Evolutionary conservation across 2,113 vertebrate genomes (phyloP).

Genomic region (Gnathonemus longibarbis): DNA sequence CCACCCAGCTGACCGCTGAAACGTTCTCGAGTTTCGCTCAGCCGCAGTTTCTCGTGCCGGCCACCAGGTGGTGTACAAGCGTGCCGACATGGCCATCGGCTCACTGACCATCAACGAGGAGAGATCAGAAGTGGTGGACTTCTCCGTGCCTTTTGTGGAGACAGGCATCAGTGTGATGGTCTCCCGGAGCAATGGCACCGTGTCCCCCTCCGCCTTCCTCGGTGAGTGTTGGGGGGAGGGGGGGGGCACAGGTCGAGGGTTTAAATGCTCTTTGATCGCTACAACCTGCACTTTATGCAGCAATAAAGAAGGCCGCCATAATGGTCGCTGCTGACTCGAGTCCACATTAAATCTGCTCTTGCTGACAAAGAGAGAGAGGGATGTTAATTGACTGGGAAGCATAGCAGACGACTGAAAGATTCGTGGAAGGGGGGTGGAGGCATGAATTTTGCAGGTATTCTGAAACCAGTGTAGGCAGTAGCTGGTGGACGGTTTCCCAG

Average conservation of each 20-base stretch:
- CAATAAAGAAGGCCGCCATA: background rate
- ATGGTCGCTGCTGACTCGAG: background rate
- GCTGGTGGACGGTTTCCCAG: background rate
- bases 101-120: constrained; percentile 88
- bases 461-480: background rate
- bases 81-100: constrained; percentile 87
- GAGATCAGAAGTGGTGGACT: constrained; percentile 82
- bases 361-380: background rate
- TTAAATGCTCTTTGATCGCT: background rate
- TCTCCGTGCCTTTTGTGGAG: constrained; percentile 86
- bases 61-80: constrained; percentile 75
- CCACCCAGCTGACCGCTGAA: background rate
- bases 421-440: background rate
- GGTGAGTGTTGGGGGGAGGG: constrained; percentile 54
- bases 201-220: constrained; percentile 83
- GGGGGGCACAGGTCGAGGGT: constrained; percentile 31
- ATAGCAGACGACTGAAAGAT: background rate
- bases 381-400: background rate
- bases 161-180: constrained; percentile 90
- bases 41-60: constrained; percentile 13
- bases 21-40: background rate
- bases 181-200: constrained; percentile 83
- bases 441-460: background rate
- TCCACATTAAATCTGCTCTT: background rate
- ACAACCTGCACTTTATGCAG: background rate